Evolutionary conservation across 2,888 invertebrate genomes (phyloP).

Genomic region (Scelioninae gen. 1): DNA sequence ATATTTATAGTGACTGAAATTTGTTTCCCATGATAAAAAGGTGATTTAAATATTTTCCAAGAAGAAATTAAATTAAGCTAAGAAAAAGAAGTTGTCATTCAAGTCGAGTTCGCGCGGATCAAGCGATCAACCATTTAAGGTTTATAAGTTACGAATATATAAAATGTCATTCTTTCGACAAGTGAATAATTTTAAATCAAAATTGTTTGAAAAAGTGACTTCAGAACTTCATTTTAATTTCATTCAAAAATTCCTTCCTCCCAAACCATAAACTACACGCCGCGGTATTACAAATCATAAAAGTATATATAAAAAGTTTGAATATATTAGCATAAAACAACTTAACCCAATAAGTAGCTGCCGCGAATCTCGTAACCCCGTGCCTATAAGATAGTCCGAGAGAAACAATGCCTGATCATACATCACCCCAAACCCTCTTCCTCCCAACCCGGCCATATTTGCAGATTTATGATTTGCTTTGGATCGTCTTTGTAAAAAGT

Average conservation of each 20-base stretch:
- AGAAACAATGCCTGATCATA: slow-evolving; percentile 62
- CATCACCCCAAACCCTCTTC: slow-evolving; percentile 44
- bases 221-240: slow-evolving; percentile 8
- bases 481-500: slow-evolving; percentile 47
- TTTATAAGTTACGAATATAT: too few species aligned
- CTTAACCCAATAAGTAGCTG: slow-evolving; percentile 49
- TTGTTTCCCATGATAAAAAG: too few species aligned
- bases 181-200: too few species aligned
- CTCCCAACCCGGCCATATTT: slow-evolving; percentile 44
- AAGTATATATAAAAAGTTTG: slow-evolving; percentile 40
- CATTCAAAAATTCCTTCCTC: background rate
- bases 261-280: slow-evolving; percentile 12
- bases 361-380: slow-evolving; percentile 27
- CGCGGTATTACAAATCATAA: slow-evolving; percentile 37
- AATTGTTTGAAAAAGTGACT: too few species aligned
- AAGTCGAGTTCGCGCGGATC: too few species aligned
- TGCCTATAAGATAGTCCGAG: slow-evolving; percentile 19
- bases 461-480: slow-evolving; percentile 58
- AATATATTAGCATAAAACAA: slow-evolving; percentile 54
- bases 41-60: too few species aligned
- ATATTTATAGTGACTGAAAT: too few species aligned
- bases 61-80: too few species aligned
- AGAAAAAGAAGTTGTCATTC: too few species aligned
- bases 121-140: too few species aligned
- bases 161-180: too few species aligned